Conservation (phyloP, 2,113 vertebrate species). For the Cavia aperea region DNA sequence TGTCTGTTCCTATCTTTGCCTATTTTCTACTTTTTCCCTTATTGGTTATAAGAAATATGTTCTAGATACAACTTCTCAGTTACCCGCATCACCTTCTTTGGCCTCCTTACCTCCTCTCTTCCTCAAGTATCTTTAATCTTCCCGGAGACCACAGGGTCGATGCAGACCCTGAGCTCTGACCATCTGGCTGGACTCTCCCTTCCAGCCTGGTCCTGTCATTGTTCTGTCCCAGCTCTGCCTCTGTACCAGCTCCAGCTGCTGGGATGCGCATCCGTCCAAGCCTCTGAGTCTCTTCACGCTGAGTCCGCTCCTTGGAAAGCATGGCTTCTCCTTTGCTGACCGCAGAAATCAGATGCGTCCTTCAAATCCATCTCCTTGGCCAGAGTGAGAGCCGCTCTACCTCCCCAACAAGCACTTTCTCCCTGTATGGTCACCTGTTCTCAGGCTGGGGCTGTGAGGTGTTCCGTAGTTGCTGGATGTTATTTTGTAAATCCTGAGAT, state of each 20-base stretch:
- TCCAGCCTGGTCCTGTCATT: background rate
- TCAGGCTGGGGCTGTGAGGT: background rate
- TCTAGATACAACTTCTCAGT: background rate
- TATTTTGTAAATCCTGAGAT: background rate
- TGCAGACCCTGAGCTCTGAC: background rate
- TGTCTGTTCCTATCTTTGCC: background rate
- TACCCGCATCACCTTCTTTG: background rate
- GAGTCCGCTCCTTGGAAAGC: background rate
- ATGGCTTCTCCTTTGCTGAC: background rate
- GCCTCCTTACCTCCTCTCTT: background rate
- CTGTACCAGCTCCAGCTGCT: background rate
- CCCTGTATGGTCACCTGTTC: background rate
- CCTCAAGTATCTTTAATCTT: background rate
- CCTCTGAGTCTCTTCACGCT: background rate
- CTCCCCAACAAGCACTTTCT: background rate
- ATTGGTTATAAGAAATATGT: background rate
- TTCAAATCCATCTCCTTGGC: background rate
- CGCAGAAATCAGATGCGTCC: background rate
- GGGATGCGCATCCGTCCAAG: accelerated
- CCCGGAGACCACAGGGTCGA: background rate
- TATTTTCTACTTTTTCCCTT: background rate
- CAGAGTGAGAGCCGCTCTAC: background rate
- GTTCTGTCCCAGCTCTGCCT: background rate
- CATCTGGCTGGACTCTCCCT: background rate
- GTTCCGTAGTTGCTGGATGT: background rate